Conservation (phyloP, 2,888 invertebrate species). For the Ectemnius lituratus region DNA sequence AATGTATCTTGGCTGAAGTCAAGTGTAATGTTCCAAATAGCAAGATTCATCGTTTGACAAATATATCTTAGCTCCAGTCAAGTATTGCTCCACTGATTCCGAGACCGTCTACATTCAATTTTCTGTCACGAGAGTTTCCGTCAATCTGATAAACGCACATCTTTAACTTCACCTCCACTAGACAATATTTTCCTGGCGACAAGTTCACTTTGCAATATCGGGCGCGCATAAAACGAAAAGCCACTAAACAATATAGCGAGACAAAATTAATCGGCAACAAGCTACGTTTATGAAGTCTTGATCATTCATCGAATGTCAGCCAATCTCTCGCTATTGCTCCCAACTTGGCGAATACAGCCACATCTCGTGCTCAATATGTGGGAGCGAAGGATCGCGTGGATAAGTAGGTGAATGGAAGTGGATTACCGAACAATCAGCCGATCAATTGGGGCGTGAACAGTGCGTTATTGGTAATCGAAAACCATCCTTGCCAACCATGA, state of each 20-base stretch:
- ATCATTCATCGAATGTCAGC: too few species aligned
- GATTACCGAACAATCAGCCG: slow-evolving; percentile 45
- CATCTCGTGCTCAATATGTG: neutral
- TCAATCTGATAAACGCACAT: neutral
- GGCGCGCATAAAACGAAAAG: neutral
- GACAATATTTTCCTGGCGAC: neutral
- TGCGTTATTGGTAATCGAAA: slow-evolving; percentile 49
- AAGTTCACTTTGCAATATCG: neutral
- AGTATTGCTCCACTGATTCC: too few species aligned
- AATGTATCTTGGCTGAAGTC: too few species aligned
- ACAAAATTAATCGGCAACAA: neutral
- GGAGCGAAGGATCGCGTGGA: slow-evolving; percentile 23
- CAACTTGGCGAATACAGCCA: too few species aligned
- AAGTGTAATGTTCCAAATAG: too few species aligned
- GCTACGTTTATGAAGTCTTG: too few species aligned
- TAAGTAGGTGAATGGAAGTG: slow-evolving; percentile 44
- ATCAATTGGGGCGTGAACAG: slow-evolving; percentile 49
- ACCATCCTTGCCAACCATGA: slow-evolving; percentile 1
- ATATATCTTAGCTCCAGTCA: too few species aligned
- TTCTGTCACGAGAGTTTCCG: neutral
- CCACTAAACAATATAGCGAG: neutral
- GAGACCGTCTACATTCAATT: neutral
- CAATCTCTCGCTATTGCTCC: too few species aligned
- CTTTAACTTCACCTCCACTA: neutral
- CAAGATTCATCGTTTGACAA: too few species aligned